Evolutionary conservation across 2,888 invertebrate genomes (phyloP).

Genomic region (Dusona sp.): DNA sequence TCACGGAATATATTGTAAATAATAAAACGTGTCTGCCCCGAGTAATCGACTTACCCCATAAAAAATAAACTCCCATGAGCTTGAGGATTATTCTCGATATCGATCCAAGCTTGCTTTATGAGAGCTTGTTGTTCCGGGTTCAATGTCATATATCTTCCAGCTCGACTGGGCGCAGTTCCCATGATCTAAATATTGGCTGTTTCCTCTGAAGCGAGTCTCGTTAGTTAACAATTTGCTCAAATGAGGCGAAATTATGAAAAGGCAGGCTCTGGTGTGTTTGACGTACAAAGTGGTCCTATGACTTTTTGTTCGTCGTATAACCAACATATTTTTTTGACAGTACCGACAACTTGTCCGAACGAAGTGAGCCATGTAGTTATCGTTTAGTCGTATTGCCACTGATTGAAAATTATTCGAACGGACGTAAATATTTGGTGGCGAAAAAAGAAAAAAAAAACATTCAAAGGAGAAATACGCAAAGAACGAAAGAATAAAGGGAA

Average conservation of each 20-base stretch:
- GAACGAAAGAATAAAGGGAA: constrained; percentile 1
- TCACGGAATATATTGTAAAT: neutral
- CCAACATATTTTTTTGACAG: constrained; percentile 7
- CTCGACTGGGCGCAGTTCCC: constrained; percentile 54
- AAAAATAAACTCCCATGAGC: constrained; percentile 76
- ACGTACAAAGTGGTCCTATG: neutral
- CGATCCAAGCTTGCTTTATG: constrained; percentile 73
- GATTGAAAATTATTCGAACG: neutral
- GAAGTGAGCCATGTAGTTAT: constrained; percentile 4
- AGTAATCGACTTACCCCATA: constrained; percentile 67
- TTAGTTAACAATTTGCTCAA: constrained; percentile 1
- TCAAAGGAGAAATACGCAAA: neutral
- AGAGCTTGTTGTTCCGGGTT: constrained; percentile 69
- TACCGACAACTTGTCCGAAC: neutral
- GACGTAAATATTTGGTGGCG: neutral
- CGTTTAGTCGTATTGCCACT: neutral
- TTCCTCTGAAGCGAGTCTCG: neutral
- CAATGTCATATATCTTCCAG: constrained; percentile 65
- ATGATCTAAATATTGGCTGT: constrained; percentile 36
- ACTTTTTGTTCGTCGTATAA: neutral
- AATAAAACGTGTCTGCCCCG: neutral
- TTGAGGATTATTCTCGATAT: constrained; percentile 75
- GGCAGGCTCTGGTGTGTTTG: neutral
- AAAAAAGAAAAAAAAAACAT: neutral
- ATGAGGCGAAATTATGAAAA: neutral